Evolutionary conservation across 1,140 invertebrate genomes (phyloP), one percentile per base, ranked within the genome.

Genomic region (Neodiprion pinetum): DNA sequence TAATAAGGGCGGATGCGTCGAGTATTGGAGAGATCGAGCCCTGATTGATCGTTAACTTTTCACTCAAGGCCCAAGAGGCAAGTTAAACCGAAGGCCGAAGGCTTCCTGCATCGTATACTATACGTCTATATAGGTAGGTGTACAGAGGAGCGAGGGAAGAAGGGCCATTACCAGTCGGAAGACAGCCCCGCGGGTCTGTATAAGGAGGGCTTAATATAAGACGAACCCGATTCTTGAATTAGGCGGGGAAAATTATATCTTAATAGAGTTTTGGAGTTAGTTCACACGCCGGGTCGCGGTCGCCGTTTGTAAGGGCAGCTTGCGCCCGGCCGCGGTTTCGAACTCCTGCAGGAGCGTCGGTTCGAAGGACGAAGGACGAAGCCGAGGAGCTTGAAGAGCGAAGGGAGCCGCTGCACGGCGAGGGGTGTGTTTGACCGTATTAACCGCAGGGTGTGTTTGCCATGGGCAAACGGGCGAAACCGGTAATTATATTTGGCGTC

Each of bases 401-500:
- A 17, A 14, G 5, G 53, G 28, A 40, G 28, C 28, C 28, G 28
- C 28, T 17, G 53, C 53, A 61, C 4, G 53, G n/a, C 53, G 53
- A 61, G n/a, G 53, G 50, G 77, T 77, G 74, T 82, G 77, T 84
- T 83, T 82, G 82, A 79, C 72, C 78, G 79, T 82, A 85, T 84
- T 84, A 84, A 71, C 76, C 73, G 48, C 50, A 74, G 49, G 72
- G 75, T 70, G 70, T 86, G 80, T 86, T 88, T 85, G 79, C 80
- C 72, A 67, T 48, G 21, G 75, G 81, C 79, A 87, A 88, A 87
- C 85, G 77, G 76, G 70, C 80, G 77, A 81, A 81, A 83, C 84
- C 83, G 82, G 82, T 86, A 86, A 87, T 87, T 87, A 88, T 83
- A 84, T 88, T 87, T 86, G 80, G 78, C 80, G 81, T 83, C 82